phyloP scores from a whole-genome alignment of 2,888 invertebrate genomes.

The Dasypolia templi region DNA sequence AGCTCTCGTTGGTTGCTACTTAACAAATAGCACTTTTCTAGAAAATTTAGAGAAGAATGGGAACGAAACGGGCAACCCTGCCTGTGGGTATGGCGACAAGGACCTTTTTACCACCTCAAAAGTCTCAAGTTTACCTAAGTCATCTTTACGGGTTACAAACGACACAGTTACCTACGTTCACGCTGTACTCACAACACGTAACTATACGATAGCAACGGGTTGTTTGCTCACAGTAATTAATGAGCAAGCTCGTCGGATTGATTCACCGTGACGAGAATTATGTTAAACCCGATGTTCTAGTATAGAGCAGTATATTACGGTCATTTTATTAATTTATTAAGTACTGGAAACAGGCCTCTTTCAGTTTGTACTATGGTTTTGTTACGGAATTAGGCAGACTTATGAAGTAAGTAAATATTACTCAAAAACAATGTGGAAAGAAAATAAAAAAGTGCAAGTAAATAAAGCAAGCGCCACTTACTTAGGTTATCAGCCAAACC shows the following conservation, averaged over 20 bases:
- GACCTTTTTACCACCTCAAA: background rate
- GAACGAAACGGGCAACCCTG: no score
- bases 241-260: conserved; percentile 26
- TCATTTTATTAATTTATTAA: conserved; percentile 1
- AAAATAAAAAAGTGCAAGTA: no score
- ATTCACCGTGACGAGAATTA: conserved; percentile 25
- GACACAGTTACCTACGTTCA: background rate
- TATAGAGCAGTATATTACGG: conserved; percentile 8
- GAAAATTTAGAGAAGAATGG: background rate
- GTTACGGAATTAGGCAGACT: background rate
- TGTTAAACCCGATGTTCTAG: conserved; percentile 10
- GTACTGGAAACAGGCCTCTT: conserved; percentile 1
- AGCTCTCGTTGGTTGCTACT: background rate
- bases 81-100: background rate
- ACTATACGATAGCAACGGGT: background rate
- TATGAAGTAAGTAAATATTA: no score
- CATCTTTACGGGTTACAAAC: background rate
- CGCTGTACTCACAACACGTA: background rate
- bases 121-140: background rate
- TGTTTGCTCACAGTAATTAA: conserved; percentile 15
- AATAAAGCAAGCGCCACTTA: background rate
- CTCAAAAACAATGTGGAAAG: background rate
- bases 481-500: background rate
- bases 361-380: background rate
- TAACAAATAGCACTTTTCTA: background rate